Conservation (phyloP, 2,797 vertebrate genomes). For the Pseudomugil gertrudae region DNA sequence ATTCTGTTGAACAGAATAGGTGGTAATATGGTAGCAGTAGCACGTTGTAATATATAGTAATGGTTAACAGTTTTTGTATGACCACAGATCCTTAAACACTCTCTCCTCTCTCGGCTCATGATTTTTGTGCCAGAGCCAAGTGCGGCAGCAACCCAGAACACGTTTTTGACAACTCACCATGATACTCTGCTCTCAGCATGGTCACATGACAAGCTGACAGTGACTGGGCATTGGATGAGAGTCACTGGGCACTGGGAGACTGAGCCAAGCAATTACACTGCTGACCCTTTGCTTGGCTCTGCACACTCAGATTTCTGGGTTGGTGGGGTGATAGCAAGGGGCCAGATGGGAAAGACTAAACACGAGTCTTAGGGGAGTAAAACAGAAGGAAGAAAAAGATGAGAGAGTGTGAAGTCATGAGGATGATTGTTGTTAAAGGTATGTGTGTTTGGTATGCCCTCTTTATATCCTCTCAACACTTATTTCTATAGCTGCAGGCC, state of each 20-base stretch:
- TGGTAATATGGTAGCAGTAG: too few species aligned
- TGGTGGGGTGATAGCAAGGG: neutral
- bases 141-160: slow-evolving; percentile 7
- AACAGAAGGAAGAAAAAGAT: neutral
- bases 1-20: too few species aligned
- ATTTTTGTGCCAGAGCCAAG: slow-evolving; percentile 33
- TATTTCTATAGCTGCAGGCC: slow-evolving; percentile 44
- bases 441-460: slow-evolving; percentile 13
- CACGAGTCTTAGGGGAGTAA: neutral
- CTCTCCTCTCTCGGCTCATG: neutral
- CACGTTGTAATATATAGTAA: too few species aligned
- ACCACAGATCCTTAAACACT: neutral
- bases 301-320: neutral
- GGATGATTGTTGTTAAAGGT: neutral
- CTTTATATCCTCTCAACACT: slow-evolving; percentile 11
- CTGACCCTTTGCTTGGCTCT: slow-evolving; percentile 39
- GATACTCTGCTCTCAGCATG: slow-evolving; percentile 40
- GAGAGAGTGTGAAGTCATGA: neutral
- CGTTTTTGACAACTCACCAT: slow-evolving; percentile 50
- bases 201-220: slow-evolving; percentile 49
- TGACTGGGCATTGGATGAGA: slow-evolving; percentile 34
- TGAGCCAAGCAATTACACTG: slow-evolving; percentile 44
- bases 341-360: slow-evolving; percentile 8
- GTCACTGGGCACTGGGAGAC: slow-evolving; percentile 36
- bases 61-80: neutral